Percentiles rank a stretch among this genome's conserved stretches.
Conservation (phyloP, 2,113 vertebrate genomes). For the Crotalus helleri region DNA sequence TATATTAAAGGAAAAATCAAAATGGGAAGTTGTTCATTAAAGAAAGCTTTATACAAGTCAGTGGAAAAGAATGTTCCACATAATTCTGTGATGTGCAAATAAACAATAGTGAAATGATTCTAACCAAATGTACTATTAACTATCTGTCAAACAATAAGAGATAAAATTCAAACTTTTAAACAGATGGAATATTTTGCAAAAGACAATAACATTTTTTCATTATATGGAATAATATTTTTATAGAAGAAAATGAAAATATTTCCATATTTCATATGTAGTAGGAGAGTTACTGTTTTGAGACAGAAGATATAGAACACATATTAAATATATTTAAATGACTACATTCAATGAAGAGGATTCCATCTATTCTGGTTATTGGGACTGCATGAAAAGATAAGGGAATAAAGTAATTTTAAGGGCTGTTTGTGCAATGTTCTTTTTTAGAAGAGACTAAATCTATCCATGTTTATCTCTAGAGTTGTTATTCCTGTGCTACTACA, state of each 20-base stretch:
- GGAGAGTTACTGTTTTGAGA: conserved; percentile 29
- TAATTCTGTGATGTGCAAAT: background rate
- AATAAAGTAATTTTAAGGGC: background rate
- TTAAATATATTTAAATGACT: conserved; percentile 31
- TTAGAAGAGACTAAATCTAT: background rate
- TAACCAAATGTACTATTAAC: background rate
- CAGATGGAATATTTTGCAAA: background rate
- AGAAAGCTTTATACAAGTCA: background rate
- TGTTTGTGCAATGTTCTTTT: background rate
- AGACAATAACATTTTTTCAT: background rate
- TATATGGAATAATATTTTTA: background rate
- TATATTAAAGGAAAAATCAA: background rate
- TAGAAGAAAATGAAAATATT: conserved; percentile 8
- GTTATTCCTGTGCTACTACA: background rate
- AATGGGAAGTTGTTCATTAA: background rate
- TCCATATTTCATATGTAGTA: background rate
- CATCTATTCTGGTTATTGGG: background rate
- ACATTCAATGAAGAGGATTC: conserved; percentile 39
- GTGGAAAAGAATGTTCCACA: background rate
- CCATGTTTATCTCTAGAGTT: background rate
- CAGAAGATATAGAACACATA: conserved; percentile 5
- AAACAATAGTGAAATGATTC: background rate
- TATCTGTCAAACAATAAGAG: background rate
- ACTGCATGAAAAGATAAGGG: background rate
- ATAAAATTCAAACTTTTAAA: background rate